Evolutionary conservation across 2,797 vertebrate genomes (phyloP), one percentile per base, ranked within the genome.

Genomic region (Artibeus jamaicensis): DNA sequence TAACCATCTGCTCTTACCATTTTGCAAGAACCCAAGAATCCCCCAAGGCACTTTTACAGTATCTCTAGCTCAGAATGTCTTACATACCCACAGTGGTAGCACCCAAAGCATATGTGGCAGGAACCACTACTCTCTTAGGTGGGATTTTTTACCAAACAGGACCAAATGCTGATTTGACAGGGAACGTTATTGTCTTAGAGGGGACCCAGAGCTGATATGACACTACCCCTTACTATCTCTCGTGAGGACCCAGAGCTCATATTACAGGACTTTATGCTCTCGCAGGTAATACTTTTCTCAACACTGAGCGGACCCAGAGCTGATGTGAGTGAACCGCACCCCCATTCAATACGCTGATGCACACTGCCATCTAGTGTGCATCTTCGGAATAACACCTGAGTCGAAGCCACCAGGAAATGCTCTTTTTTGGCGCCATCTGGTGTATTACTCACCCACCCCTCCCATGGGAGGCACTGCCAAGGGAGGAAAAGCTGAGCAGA

Each of bases 1-100:
- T 53, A 97, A 99, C 11, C 48, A 78, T 78, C n/a, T 34, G 46
- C 48, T 53, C n/a, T 9, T 24, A 77, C 3, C 5, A 14, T 37
- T 53, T 34, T 34, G 48, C 11, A 78, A 53, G 32, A 48, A 78
- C n/a, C 10, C n/a, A 14, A 22, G 74, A 78, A 67, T 34, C n/a
- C 65, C 65, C n/a, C 65, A 12, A 78, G 6, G 48, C 46, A 53
- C 6, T n/a, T 53, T 78, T 53, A 59, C 22, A 15, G 14, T 19
- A 22, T 37, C 48, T n/a, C n/a, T 24, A 53, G n/a, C n/a, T 37
- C 48, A 78, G 48, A 34, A 15, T 22, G n/a, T 78, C n/a, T 53
- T 50, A 53, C 53, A 24, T 53, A 46, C 74, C 11, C 74, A 53
- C 11, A 77, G 19, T 7, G 44, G 29, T 74, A 74, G 44, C 44